A percentile compares a stretch with the other conserved stretches of the same genome.
These are phyloP conservation scores for Protomyctophum bolini DNA, from an alignment of 2,113 vertebrate species.

Conservation along the genomic window DNA sequence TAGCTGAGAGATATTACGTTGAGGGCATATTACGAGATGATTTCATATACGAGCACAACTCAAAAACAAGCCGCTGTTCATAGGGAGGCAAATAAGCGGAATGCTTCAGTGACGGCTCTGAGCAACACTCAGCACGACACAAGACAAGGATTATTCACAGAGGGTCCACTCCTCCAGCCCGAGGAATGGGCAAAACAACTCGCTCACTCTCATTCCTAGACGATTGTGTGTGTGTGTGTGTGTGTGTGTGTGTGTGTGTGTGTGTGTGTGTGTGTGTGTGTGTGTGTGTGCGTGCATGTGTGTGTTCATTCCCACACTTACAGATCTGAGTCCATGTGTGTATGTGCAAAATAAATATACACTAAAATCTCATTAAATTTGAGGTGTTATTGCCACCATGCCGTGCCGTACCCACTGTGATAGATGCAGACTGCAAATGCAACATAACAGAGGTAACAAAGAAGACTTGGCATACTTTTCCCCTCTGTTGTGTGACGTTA, in stretches of 20 bases:
- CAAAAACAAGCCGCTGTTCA: constrained; percentile 30
- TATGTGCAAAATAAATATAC: no score
- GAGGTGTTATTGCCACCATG: no score
- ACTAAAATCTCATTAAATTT: no score
- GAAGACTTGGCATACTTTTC: no score
- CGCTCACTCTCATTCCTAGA: constrained; percentile 58
- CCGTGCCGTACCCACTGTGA: no score
- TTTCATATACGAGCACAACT: constrained; percentile 45
- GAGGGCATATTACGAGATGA: constrained; percentile 34
- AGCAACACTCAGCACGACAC: constrained; percentile 57
- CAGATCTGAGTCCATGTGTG: no score
- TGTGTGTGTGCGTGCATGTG: background rate
- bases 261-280: background rate
- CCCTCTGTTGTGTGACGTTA: no score
- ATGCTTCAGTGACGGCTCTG: constrained; percentile 60
- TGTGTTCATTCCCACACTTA: background rate
- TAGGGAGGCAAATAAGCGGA: constrained; percentile 44
- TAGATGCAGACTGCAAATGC: no score
- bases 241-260: no score
- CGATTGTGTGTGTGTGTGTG: no score
- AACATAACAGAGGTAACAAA: no score
- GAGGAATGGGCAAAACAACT: constrained; percentile 72
- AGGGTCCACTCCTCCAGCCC: constrained; percentile 66
- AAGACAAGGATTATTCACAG: constrained; percentile 43
- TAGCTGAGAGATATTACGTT: constrained; percentile 17